A percentile compares a stretch with the other conserved stretches of the same genome.
Evolutionary conservation across 2,888 invertebrate species (phyloP).

Genomic region (Rhodophaea formosa): DNA sequence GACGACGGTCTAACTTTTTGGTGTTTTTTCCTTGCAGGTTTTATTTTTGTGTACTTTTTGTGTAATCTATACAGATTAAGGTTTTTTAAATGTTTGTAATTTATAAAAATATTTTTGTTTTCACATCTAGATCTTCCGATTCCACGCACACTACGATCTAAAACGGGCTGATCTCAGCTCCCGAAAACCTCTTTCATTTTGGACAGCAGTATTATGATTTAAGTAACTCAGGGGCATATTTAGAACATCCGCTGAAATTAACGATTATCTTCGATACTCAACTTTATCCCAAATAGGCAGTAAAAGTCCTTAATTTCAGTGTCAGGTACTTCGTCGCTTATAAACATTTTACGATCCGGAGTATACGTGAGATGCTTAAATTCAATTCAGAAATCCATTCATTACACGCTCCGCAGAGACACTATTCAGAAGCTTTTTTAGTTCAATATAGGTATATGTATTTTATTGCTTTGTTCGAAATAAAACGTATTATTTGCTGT

Average conservation of each 20-base stretch:
- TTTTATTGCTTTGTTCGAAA: too few species aligned
- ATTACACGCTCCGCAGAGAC: not conserved
- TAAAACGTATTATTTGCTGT: too few species aligned
- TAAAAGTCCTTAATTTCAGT: conserved; percentile 61
- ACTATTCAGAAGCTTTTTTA: too few species aligned
- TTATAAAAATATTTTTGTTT: too few species aligned
- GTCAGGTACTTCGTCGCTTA: conserved; percentile 56
- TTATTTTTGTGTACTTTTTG: too few species aligned
- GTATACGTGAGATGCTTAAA: conserved; percentile 62
- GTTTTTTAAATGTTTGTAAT: too few species aligned
- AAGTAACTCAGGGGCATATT: not conserved
- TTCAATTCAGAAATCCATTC: conserved; percentile 40
- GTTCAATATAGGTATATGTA: too few species aligned
- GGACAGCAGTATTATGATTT: not conserved
- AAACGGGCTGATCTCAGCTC: conserved; percentile 8
- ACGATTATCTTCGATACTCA: conserved; percentile 6
- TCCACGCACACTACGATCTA: not conserved
- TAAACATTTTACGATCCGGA: conserved; percentile 64
- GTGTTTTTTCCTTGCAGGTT: too few species aligned
- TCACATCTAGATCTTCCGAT: not conserved
- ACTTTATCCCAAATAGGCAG: conserved; percentile 45
- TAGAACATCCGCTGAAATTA: conserved; percentile 3
- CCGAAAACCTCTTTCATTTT: not conserved
- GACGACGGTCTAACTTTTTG: too few species aligned
- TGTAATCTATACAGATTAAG: too few species aligned